Base-by-base conservation (phyloP, 2,797 vertebrate genomes). In the Limosa lapponica region DNA sequence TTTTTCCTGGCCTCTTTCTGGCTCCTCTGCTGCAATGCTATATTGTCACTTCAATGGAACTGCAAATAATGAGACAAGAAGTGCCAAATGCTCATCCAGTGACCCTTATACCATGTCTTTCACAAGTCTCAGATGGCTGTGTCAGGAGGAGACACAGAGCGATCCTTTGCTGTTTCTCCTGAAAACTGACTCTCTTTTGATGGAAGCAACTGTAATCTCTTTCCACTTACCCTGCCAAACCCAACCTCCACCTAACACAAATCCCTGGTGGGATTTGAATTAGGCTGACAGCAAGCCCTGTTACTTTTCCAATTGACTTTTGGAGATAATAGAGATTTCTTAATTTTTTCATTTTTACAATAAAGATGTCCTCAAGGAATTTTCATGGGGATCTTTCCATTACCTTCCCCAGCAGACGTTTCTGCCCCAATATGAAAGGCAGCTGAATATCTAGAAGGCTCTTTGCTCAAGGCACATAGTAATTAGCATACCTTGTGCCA, bases 401-500 rank as follows among this genome's bases (percentile, higher is more conserved):
- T 69, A 48, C 1, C 1, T 90, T 86, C 46, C 39, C 34, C 51
- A 75, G n/a, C 43, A 83, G 79, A 36, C 4, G 69, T 69, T 92
- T 93, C 88, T 75, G 43, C 51, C 34, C 36, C 73, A 89, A 24
- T 46, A 87, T 24, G 59, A 96, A 90, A 91, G 72, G 66, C 0
- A 0, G 43, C 39, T 90, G 84, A 83, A 19, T 43, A 78, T 65
- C 77, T 81, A 83, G 49, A 93, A 79, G 62, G 48, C 69, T 87
- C 72, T 82, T 82, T 72, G 82, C 85, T 72, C 43, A 88, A 88
- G 77, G 85, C 82, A 93, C 24, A 52, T 11, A 79, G 46, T 75
- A 86, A 93, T 94, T 82, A 83, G 54, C 59, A 85, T 36, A 83
- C 17, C 65, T 92, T 70, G 52, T 91, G 91, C 87, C 82, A 91